phyloP scores from a whole-genome alignment of 2,797 vertebrate genomes.

The Myotis vivesi region DNA sequence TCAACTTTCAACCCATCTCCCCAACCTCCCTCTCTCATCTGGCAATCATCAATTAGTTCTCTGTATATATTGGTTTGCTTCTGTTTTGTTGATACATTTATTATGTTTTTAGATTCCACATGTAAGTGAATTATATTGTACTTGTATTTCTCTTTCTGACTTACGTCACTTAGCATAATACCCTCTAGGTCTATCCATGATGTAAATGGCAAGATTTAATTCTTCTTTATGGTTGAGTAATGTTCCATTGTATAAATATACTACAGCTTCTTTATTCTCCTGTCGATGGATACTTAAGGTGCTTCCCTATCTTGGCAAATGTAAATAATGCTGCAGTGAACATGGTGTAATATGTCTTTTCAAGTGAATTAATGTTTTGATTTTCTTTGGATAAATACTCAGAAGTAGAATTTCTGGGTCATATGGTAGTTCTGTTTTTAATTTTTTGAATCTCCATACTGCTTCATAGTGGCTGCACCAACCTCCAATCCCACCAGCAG shows the following conservation, averaged over 20 bases:
- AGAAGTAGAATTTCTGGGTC: neutral
- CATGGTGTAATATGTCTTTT: neutral
- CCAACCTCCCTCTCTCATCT: neutral
- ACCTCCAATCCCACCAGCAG: neutral
- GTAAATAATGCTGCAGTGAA: neutral
- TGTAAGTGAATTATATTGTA: neutral
- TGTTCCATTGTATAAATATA: neutral
- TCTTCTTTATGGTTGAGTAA: neutral
- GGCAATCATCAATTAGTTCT: neutral
- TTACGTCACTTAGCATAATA: neutral
- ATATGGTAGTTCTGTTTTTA: neutral
- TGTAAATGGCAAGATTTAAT: neutral
- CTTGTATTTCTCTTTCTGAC: neutral
- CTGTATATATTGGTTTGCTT: neutral
- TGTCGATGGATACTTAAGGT: neutral
- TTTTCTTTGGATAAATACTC: neutral
- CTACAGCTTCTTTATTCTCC: neutral
- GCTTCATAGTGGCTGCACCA: neutral
- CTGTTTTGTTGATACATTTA: neutral
- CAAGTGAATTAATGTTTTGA: neutral
- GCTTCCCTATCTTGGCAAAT: neutral
- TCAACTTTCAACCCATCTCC: neutral
- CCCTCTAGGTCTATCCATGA: neutral
- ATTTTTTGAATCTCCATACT: neutral
- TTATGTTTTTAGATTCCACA: neutral